phyloP scores from a whole-genome alignment of 2,113 vertebrate species.

The Solenodon paradoxus region DNA sequence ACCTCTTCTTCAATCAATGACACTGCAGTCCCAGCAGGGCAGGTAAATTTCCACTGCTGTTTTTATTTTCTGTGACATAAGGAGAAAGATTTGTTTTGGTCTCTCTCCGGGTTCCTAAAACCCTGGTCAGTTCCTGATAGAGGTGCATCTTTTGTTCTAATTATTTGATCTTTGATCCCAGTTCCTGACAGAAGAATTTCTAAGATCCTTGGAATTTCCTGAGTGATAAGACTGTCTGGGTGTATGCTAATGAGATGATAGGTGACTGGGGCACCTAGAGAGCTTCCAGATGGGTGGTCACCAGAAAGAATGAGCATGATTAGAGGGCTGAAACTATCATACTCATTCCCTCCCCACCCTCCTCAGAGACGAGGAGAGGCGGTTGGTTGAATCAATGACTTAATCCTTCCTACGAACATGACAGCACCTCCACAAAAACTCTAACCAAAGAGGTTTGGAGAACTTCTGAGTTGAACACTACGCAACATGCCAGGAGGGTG shows the following conservation, averaged over 20 bases:
- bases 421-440: background rate
- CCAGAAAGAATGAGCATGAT: background rate
- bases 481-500: background rate
- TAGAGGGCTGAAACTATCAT: background rate
- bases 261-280: background rate
- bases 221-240: background rate
- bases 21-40: background rate
- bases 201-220: background rate
- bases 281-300: background rate
- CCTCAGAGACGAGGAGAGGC: too few species aligned
- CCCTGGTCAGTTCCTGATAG: background rate
- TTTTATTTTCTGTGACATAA: background rate
- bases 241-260: slow-evolving; percentile 6
- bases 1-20: background rate
- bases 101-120: background rate
- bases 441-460: background rate
- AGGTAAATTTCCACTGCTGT: background rate
- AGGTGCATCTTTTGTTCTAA: slow-evolving; percentile 13
- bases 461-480: background rate
- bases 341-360: too few species aligned
- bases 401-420: background rate
- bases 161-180: background rate
- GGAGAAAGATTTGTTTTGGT: background rate
- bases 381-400: background rate
- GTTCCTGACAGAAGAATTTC: slow-evolving; percentile 3